Percentiles rank a stretch among this genome's conserved stretches.
These are phyloP conservation scores for Cosmia pyralina DNA, from an alignment of 2,888 invertebrate genomes.

Conservation along the genomic window DNA sequence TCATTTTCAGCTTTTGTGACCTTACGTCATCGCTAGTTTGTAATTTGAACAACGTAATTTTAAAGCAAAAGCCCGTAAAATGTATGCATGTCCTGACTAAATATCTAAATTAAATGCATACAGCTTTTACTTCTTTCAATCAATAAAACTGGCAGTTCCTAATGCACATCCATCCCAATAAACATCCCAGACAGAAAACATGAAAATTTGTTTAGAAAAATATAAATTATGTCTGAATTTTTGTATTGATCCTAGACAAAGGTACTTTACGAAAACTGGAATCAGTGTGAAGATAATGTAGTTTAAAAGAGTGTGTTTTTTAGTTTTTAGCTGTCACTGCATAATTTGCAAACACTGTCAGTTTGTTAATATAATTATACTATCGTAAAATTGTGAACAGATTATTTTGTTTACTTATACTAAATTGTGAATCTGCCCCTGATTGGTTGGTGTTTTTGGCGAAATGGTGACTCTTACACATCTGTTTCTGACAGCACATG, in stretches of 20 bases:
- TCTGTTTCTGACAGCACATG: not conserved
- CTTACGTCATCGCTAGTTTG: conserved; percentile 82
- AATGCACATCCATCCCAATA: too few species aligned
- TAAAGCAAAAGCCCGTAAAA: not conserved
- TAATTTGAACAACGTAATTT: conserved; percentile 11
- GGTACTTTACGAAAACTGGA: not conserved
- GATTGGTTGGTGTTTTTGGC: not conserved
- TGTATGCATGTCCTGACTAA: not conserved
- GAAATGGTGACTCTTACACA: not conserved
- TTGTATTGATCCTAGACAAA: not conserved
- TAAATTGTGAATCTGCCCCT: not conserved
- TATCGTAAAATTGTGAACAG: not conserved
- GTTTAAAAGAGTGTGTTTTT: not conserved
- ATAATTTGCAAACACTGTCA: not conserved
- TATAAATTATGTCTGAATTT: not conserved
- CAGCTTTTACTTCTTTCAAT: not conserved
- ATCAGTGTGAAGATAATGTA: not conserved
- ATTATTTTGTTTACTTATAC: not conserved
- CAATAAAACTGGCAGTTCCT: not conserved
- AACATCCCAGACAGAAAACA: too few species aligned
- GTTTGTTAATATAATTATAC: not conserved
- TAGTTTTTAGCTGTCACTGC: not conserved
- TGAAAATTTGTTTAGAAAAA: not conserved
- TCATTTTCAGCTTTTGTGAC: conserved; percentile 79
- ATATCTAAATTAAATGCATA: not conserved